phyloP scores from a whole-genome alignment of 2,888 invertebrate species.

The Volucella bombylans region DNA sequence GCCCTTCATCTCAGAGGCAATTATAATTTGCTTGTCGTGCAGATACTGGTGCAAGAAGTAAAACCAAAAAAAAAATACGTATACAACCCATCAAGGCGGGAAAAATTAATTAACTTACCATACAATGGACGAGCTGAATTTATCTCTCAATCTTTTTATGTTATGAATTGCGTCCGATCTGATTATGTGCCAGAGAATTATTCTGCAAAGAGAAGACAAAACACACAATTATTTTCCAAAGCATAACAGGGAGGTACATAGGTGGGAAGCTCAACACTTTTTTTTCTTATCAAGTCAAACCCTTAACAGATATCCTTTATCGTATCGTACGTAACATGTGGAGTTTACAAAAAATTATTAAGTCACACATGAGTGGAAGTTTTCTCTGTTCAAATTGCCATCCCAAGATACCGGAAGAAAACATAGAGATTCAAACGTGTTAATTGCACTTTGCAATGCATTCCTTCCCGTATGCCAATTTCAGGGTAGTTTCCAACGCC shows the following conservation, averaged over 20 bases:
- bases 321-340: background rate
- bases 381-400: background rate
- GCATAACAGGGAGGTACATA: background rate
- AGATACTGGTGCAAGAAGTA: background rate
- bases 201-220: conserved; percentile 33
- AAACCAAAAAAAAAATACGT: conserved; percentile 3
- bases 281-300: background rate
- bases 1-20: conserved; percentile 22
- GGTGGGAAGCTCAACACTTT: too few relatives aligned
- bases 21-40: conserved; percentile 36
- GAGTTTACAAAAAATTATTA: background rate
- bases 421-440: background rate
- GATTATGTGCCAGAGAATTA: conserved; percentile 29
- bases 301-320: conserved; percentile 22
- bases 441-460: background rate
- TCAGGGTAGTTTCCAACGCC: background rate
- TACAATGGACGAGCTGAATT: background rate
- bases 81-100: background rate
- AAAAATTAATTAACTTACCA: conserved; percentile 38
- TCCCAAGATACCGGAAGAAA: background rate
- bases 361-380: conserved; percentile 25
- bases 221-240: conserved; percentile 12
- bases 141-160: conserved; percentile 26
- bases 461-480: background rate
- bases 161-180: conserved; percentile 19